Conservation (phyloP, 2,888 invertebrate genomes). For the Subacronicta megacephala region DNA sequence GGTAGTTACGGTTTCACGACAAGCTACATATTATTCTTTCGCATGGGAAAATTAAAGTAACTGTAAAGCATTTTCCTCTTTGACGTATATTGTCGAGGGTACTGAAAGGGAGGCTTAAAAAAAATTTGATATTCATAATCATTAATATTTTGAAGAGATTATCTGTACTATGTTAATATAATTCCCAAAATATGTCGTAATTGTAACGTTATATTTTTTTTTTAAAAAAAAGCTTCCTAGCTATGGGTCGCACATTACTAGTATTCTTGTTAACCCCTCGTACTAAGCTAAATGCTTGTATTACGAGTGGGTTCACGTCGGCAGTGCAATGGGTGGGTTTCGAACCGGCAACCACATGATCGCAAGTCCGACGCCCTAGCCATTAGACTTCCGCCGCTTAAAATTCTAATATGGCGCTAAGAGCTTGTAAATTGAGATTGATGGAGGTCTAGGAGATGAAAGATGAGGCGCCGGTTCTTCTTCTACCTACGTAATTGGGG, state of each 20-base stretch:
- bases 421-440: constrained; percentile 36
- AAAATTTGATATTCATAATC: constrained; percentile 38
- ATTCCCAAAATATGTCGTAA: constrained; percentile 37
- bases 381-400: no score
- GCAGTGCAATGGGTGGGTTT: no score
- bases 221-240: no score
- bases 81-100: constrained; percentile 25
- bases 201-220: no score
- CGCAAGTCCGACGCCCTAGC: no score
- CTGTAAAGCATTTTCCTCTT: constrained; percentile 16
- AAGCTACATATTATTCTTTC: constrained; percentile 23
- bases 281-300: no score
- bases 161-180: constrained; percentile 39
- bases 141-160: constrained; percentile 36
- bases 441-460: constrained; percentile 33
- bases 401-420: constrained; percentile 28
- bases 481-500: constrained; percentile 3
- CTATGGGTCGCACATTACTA: no score
- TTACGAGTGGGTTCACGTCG: no score
- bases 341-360: no score
- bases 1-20: constrained; percentile 2
- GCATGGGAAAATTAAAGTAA: constrained; percentile 35
- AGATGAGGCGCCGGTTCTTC: constrained; percentile 26
- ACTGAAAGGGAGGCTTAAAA: constrained; percentile 21
- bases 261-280: no score